phyloP scores from a whole-genome alignment of 2,113 vertebrate species.

The Phylloscopus trochilus region DNA sequence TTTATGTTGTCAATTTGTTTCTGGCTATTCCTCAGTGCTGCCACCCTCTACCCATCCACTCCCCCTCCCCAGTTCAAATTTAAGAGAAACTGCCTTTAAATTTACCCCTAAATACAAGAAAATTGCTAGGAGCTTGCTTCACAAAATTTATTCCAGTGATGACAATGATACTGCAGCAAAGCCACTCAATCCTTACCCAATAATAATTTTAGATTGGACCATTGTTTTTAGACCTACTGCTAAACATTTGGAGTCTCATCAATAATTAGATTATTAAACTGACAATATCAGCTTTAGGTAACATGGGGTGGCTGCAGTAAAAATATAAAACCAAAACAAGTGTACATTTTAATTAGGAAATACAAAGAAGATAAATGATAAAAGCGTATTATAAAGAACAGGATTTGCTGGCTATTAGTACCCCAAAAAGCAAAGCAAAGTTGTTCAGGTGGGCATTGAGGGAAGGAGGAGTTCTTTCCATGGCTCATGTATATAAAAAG shows the following conservation, averaged over 20 bases:
- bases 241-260: not conserved
- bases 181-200: not conserved
- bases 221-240: not conserved
- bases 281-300: not conserved
- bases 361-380: not conserved
- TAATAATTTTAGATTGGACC: not conserved
- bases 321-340: not conserved
- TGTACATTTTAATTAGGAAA: not conserved
- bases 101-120: not conserved
- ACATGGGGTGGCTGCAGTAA: not conserved
- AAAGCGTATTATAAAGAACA: not conserved
- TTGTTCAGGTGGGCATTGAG: not conserved
- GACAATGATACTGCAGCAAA: not conserved
- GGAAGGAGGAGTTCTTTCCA: not conserved
- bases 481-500: not conserved
- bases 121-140: not conserved
- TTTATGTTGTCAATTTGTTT: not conserved
- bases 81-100: not conserved
- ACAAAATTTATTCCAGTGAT: not conserved
- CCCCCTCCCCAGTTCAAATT: not conserved
- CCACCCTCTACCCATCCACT: accelerated
- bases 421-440: not conserved
- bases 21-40: not conserved
- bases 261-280: not conserved
- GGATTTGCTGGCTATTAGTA: not conserved